Conservation (phyloP, 2,113 vertebrate genomes). For the Pelobates fuscus region DNA sequence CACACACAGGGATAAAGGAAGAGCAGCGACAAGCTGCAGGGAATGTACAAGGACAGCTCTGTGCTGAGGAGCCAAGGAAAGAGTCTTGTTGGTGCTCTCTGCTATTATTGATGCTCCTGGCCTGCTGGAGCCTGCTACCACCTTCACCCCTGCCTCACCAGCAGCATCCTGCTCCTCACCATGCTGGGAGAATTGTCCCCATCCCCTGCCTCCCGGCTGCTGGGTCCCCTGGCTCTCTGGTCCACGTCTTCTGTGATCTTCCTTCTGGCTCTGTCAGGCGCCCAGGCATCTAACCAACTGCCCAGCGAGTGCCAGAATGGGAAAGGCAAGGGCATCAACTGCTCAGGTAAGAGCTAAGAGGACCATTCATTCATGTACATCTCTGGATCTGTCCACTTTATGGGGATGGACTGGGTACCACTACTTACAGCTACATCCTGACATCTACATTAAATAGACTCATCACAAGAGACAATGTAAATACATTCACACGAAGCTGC, state of each 20-base stretch:
- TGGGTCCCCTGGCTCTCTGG: constrained; percentile 51
- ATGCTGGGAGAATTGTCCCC: constrained; percentile 54
- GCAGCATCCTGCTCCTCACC: constrained; percentile 34
- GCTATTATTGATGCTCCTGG: constrained; percentile 35
- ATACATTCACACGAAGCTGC: too few relatives aligned
- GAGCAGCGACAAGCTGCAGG: neutral
- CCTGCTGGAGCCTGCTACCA: constrained; percentile 13
- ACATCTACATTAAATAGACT: too few relatives aligned
- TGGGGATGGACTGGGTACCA: too few relatives aligned
- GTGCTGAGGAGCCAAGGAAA: neutral
- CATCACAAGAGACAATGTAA: too few relatives aligned
- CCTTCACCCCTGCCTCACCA: neutral
- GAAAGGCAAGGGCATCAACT: constrained; percentile 66
- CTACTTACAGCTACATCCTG: too few relatives aligned
- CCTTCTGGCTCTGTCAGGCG: constrained; percentile 57
- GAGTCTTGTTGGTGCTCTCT: constrained; percentile 5
- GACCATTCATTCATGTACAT: too few relatives aligned
- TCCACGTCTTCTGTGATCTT: constrained; percentile 58
- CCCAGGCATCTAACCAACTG: constrained; percentile 64
- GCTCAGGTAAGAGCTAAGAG: constrained; percentile 62
- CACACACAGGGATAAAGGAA: neutral
- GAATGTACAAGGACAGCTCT: constrained; percentile 4
- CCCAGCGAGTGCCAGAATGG: constrained; percentile 67
- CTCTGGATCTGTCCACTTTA: neutral
- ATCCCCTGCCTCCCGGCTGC: constrained; percentile 48